Percentiles rank a stretch among this genome's conserved stretches.
Evolutionary conservation across 2,113 vertebrate species (phyloP).

Genomic region (Aspidoscelis tigris): DNA sequence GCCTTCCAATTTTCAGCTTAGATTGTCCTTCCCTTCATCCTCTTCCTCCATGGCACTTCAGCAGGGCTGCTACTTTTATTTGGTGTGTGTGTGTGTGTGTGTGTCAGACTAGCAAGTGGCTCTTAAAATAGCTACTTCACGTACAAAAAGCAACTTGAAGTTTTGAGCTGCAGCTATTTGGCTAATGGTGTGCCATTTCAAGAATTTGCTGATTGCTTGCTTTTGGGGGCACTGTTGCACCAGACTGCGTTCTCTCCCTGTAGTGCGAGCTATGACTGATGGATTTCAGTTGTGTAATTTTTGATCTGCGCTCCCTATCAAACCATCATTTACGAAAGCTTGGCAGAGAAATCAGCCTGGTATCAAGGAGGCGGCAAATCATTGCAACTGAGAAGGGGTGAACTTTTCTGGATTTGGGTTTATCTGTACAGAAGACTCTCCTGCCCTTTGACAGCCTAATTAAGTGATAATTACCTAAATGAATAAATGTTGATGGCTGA

Average conservation of each 20-base stretch:
- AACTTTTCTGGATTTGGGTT: constrained; percentile 59
- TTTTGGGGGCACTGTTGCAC: constrained; percentile 82
- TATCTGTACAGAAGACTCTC: constrained; percentile 61
- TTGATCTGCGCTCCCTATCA: constrained; percentile 56
- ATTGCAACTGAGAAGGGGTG: constrained; percentile 45
- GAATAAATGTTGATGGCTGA: constrained; percentile 81
- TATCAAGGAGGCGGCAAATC: constrained; percentile 54
- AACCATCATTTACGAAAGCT: constrained; percentile 64
- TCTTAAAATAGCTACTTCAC: constrained; percentile 51
- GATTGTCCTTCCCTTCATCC: constrained; percentile 40
- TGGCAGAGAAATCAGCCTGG: constrained; percentile 50
- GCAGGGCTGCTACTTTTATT: constrained; percentile 16
- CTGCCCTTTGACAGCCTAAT: constrained; percentile 75
- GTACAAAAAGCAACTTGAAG: constrained; percentile 33
- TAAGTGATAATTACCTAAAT: constrained; percentile 84
- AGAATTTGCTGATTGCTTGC: constrained; percentile 43
- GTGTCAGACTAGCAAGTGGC: constrained; percentile 3
- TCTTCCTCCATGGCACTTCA: constrained; percentile 22
- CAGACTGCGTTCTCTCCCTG: constrained; percentile 41
- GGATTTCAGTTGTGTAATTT: constrained; percentile 44
- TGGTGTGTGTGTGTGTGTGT: no score
- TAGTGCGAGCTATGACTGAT: not conserved
- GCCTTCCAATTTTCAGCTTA: constrained; percentile 42
- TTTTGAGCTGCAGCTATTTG: not conserved
- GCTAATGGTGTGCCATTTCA: not conserved